These are phyloP conservation scores for Thereva unica DNA, from an alignment of 2,888 invertebrate genomes.

Conservation along the genomic window DNA sequence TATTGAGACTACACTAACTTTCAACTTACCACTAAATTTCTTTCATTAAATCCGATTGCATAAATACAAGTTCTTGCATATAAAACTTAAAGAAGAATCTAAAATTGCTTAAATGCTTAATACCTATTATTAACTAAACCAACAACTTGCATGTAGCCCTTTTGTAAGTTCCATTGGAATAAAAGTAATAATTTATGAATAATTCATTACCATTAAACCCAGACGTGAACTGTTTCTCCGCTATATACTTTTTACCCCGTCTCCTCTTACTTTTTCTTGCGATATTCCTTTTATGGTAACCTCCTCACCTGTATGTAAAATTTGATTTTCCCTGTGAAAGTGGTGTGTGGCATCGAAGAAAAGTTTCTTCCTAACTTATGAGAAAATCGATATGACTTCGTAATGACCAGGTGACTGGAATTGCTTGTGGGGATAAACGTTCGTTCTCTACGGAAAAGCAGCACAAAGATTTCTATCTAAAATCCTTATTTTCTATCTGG, in stretches of 20 bases:
- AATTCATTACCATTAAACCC: slow-evolving; percentile 27
- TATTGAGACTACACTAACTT: too few relatives aligned
- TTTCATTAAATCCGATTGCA: too few relatives aligned
- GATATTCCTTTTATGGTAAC: slow-evolving; percentile 28
- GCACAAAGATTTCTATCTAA: not conserved
- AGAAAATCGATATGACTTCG: slow-evolving; percentile 33
- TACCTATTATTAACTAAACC: too few relatives aligned
- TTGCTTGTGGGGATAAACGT: slow-evolving; percentile 27
- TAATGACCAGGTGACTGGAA: slow-evolving; percentile 35
- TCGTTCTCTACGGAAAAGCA: slow-evolving; percentile 14
- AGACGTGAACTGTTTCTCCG: not conserved
- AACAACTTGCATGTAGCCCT: too few relatives aligned
- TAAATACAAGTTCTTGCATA: too few relatives aligned
- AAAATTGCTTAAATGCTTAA: too few relatives aligned
- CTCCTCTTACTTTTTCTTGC: not conserved
- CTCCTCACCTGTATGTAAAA: slow-evolving; percentile 30
- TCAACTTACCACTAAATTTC: too few relatives aligned
- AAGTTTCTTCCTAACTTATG: slow-evolving; percentile 25
- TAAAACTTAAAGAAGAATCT: too few relatives aligned
- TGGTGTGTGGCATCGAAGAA: slow-evolving; percentile 7
- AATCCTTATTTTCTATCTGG: slow-evolving; percentile 26
- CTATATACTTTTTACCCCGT: too few relatives aligned
- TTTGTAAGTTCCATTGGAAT: too few relatives aligned
- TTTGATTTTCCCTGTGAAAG: slow-evolving; percentile 20
- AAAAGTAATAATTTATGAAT: slow-evolving; percentile 1